Conservation (phyloP, 2,888 invertebrate genomes). For the Candidula unifasciata region DNA sequence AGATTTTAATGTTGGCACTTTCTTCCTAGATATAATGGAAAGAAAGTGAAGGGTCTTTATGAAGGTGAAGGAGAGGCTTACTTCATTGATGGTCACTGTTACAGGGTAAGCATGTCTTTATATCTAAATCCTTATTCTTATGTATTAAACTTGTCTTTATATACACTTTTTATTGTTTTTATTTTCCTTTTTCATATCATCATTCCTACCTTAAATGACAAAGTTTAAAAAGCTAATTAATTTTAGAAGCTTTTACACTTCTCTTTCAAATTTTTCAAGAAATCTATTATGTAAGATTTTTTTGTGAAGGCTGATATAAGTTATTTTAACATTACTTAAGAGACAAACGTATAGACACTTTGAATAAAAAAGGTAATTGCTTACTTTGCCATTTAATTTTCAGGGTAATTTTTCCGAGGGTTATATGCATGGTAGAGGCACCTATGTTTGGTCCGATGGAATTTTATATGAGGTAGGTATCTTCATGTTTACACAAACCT, state of each 20-base stretch:
- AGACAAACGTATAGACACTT: too few relatives aligned
- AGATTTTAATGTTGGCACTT: not conserved
- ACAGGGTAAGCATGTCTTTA: conserved; percentile 65
- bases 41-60: conserved; percentile 74
- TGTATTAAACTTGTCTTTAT: too few relatives aligned
- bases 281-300: too few relatives aligned
- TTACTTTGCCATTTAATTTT: not conserved
- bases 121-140: not conserved
- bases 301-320: too few relatives aligned
- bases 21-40: conserved; percentile 74
- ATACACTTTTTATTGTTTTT: too few relatives aligned
- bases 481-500: too few relatives aligned
- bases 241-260: too few relatives aligned
- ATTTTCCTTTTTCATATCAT: too few relatives aligned
- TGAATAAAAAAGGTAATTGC: not conserved
- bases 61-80: conserved; percentile 75
- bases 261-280: too few relatives aligned
- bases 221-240: too few relatives aligned
- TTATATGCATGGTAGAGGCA: conserved; percentile 77
- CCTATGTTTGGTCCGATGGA: conserved; percentile 77
- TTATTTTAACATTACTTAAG: too few relatives aligned
- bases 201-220: too few relatives aligned
- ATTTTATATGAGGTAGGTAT: conserved; percentile 74
- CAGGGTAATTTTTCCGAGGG: conserved; percentile 77
- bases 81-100: conserved; percentile 75